Evolutionary conservation across 2,797 vertebrate species (phyloP).

Genomic region (Alauda arvensis): DNA sequence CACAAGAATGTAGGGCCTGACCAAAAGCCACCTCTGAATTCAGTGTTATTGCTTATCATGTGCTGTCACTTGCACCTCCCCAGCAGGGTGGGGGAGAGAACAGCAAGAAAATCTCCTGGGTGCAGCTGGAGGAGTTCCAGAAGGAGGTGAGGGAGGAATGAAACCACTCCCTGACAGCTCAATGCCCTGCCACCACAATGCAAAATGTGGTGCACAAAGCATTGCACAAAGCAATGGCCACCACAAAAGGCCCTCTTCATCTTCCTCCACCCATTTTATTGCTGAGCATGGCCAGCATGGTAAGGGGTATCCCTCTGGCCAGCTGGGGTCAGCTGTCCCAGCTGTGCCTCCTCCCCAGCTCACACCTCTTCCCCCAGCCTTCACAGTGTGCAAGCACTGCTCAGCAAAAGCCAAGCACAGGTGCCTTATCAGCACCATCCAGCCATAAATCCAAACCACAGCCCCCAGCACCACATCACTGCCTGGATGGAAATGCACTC

Average conservation of each 20-base stretch:
- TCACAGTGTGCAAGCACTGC: not conserved
- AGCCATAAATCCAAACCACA: not conserved
- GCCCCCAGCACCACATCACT: not conserved
- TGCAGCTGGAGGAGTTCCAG: not conserved
- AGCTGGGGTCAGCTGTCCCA: not conserved
- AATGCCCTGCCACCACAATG: not conserved
- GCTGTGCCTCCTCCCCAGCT: not conserved
- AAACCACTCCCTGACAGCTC: not conserved
- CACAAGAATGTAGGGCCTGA: not conserved
- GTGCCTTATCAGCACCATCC: too few species aligned
- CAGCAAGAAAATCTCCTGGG: not conserved
- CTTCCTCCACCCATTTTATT: not conserved
- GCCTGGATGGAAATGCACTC: fast-evolving
- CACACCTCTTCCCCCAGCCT: not conserved
- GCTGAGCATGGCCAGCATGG: not conserved
- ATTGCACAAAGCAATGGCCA: not conserved
- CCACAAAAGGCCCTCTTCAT: not conserved
- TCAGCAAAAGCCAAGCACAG: not conserved
- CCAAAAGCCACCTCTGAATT: not conserved
- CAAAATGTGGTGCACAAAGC: too few species aligned
- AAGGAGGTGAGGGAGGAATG: not conserved
- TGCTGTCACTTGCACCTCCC: not conserved
- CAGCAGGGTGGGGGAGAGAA: not conserved
- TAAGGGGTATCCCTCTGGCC: not conserved
- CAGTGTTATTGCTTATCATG: not conserved